Evolutionary conservation across 2,797 vertebrate genomes (phyloP).

Genomic region (Anolis apletophallus): DNA sequence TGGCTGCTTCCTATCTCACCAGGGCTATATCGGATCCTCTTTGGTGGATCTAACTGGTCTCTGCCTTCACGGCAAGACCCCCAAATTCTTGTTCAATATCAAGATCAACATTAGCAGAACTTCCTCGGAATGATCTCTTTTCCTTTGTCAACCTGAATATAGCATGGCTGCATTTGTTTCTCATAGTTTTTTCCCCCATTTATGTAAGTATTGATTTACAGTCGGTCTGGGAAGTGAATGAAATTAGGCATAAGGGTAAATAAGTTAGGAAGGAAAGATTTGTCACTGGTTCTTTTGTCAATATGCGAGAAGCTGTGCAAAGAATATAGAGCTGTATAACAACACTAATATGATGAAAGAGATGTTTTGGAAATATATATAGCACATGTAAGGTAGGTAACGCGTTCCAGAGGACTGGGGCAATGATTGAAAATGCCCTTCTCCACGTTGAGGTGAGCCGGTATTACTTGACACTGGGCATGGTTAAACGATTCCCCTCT

Average conservation of each 20-base stretch:
- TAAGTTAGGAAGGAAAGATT: constrained; percentile 14
- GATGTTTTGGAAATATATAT: not conserved
- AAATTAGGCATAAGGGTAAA: not conserved
- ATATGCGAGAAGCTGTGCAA: not conserved
- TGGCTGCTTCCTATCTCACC: too few species aligned
- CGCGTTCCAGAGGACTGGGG: too few species aligned
- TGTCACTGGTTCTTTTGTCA: not conserved
- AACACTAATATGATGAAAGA: not conserved
- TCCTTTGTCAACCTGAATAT: constrained; percentile 19
- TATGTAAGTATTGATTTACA: constrained; percentile 32
- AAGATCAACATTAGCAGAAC: constrained; percentile 20
- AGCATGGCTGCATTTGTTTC: not conserved
- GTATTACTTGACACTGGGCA: too few species aligned
- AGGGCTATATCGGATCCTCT: too few species aligned
- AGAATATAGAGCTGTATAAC: constrained; percentile 26
- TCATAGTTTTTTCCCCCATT: constrained; percentile 7
- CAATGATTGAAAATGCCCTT: too few species aligned
- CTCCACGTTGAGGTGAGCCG: too few species aligned
- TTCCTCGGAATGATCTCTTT: not conserved
- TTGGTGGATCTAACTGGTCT: too few species aligned
- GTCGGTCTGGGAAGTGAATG: constrained; percentile 4
- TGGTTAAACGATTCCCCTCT: too few species aligned
- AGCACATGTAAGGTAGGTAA: too few species aligned
- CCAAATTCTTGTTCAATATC: too few species aligned
- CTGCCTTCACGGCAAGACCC: too few species aligned